phyloP scores from a whole-genome alignment of 2,113 vertebrate genomes.

The Ascaphus truei region DNA sequence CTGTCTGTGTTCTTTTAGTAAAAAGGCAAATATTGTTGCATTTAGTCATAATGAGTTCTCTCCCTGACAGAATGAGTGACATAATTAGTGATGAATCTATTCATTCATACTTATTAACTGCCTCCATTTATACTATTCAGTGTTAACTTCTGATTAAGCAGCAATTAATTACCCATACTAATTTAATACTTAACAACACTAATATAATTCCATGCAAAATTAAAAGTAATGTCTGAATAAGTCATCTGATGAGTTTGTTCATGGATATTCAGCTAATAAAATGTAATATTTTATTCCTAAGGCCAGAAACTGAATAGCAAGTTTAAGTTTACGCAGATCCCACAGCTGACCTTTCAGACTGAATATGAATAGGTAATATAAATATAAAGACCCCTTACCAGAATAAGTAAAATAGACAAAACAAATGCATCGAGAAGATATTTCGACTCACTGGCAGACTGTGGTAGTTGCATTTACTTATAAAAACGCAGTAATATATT shows the following conservation, averaged over 20 bases:
- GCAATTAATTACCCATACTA: slow-evolving; percentile 35
- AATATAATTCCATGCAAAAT: slow-evolving; percentile 37
- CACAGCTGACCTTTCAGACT: too few relatives aligned
- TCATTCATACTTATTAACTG: slow-evolving; percentile 30
- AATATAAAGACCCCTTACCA: too few relatives aligned
- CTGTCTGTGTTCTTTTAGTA: not conserved
- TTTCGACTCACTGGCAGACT: too few relatives aligned
- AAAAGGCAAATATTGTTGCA: not conserved
- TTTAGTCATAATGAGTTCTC: not conserved
- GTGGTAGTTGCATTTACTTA: too few relatives aligned
- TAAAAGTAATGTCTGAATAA: slow-evolving; percentile 33
- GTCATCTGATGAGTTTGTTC: not conserved
- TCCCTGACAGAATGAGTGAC: slow-evolving; percentile 23
- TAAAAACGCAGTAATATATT: too few relatives aligned
- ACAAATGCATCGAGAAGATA: too few relatives aligned
- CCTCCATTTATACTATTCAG: slow-evolving; percentile 24
- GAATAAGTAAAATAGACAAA: too few relatives aligned
- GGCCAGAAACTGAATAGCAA: not conserved
- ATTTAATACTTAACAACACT: slow-evolving; percentile 22
- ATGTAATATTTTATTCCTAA: not conserved
- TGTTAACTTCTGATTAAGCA: slow-evolving; percentile 36
- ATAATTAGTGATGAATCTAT: slow-evolving; percentile 26
- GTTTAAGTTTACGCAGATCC: too few relatives aligned
- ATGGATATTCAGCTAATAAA: not conserved
- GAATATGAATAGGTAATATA: too few relatives aligned